Evolutionary conservation across 2,113 vertebrate genomes (phyloP), one percentile per base, ranked within the genome.

Genomic region (Mastomys natalensis): DNA sequence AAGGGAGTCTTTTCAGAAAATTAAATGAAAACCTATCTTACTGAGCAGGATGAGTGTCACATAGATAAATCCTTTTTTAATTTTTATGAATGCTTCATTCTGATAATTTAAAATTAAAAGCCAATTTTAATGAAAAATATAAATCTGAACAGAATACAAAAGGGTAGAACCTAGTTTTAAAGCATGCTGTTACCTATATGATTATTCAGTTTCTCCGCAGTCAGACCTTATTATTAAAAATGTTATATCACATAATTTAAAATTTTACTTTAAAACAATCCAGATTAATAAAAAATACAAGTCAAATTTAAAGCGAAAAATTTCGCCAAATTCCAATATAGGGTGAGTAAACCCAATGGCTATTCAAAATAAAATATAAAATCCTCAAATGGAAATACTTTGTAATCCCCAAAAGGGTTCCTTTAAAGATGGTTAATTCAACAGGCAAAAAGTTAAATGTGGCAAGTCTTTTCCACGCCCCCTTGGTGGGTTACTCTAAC

Each of bases 151-250:
- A 96, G 58, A 93, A 96, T 64, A 94, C 51, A 96, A 96, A 88
- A 58, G 11, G 77, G 53, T 94, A 95, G 78, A 97, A 92, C 82
- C 64, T 88, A 97, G 29, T 58, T 82, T 92, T 74, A 90, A 94
- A 98, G 93, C 96, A 96, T 96, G 97, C 96, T 88, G 94, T 96
- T 96, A 94, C 60, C 87, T 93, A 93, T 87, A 80, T 81, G 55
- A 91, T 90, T 88, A 92, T 9, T 95, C 73, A 87, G n/a, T 89
- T 97, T 93, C 91, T 95, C 72, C 93, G 87, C 73, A 94, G 89
- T 91, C 89, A 96, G 91, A 97, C 43, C 96, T 95, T 94, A 87
- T 40, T 94, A 97, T 45, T 95, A 51, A 95, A 95, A 96, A 88
- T 97, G 80, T 95, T 96, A 21, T 82, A 95, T 80, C 74, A 97